A percentile compares a stretch with the other conserved stretches of the same genome.
Evolutionary conservation across 2,113 vertebrate species (phyloP).

Genomic region (Puffinus mauretanicus): DNA sequence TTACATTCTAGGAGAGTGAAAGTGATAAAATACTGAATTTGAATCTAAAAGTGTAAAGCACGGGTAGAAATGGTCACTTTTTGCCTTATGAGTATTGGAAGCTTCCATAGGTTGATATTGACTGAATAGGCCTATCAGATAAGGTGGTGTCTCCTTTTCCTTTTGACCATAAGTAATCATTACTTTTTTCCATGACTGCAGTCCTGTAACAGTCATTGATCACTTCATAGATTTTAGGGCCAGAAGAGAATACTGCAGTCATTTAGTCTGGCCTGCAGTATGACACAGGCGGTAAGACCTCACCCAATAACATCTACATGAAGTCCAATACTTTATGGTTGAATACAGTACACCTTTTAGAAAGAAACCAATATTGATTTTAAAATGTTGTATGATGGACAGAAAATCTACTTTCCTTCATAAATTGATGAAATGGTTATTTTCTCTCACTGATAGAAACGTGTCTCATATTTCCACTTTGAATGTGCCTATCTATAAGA

Average conservation of each 20-base stretch:
- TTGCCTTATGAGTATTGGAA: neutral
- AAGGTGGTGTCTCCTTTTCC: neutral
- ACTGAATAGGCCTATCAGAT: neutral
- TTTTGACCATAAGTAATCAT: neutral
- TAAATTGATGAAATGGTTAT: neutral
- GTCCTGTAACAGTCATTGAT: conserved; percentile 18
- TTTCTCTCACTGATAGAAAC: neutral
- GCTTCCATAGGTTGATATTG: neutral
- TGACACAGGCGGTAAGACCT: neutral
- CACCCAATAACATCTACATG: neutral
- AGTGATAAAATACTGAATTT: neutral
- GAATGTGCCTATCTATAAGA: neutral
- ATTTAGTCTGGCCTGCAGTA: neutral
- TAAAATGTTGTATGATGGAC: neutral
- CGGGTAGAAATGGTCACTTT: neutral
- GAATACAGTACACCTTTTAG: neutral
- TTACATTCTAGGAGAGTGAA: neutral
- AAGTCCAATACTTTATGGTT: neutral
- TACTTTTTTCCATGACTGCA: neutral
- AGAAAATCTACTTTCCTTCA: neutral
- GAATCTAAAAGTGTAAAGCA: neutral
- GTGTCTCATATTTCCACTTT: neutral
- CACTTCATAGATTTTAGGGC: conserved; percentile 2
- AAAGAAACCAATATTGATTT: conserved; percentile 16
- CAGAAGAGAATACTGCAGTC: neutral